phyloP scores from a whole-genome alignment of 2,113 vertebrate genomes.

The Cephalopterus ornatus region DNA sequence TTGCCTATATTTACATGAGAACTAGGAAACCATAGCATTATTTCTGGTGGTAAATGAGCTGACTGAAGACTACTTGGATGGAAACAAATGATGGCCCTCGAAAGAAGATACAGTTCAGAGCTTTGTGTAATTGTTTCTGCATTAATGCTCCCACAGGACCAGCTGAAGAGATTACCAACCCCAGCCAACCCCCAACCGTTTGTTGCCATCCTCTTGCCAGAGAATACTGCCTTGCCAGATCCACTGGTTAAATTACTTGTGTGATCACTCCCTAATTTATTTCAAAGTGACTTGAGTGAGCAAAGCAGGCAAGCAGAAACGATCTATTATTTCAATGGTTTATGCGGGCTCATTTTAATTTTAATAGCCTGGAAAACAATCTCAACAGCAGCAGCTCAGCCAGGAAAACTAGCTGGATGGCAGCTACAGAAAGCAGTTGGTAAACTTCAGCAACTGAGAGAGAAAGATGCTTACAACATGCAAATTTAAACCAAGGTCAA shows the following conservation, averaged over 20 bases:
- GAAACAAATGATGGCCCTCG: constrained; percentile 35
- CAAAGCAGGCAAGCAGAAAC: constrained; percentile 35
- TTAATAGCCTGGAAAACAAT: constrained; percentile 48
- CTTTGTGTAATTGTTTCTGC: constrained; percentile 44
- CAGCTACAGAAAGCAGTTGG: constrained; percentile 2
- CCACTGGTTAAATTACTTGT: constrained; percentile 43
- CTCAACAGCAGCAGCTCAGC: not conserved
- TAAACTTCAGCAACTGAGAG: not conserved
- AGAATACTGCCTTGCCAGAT: constrained; percentile 34
- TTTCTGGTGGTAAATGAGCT: not conserved
- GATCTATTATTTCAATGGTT: constrained; percentile 32
- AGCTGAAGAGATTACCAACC: constrained; percentile 45
- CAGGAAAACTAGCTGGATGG: constrained; percentile 16
- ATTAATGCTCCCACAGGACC: constrained; percentile 38
- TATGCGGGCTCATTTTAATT: constrained; percentile 47
- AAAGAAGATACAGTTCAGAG: constrained; percentile 59
- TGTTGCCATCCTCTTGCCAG: constrained; percentile 53
- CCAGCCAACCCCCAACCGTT: constrained; percentile 45
- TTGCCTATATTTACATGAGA: constrained; percentile 12
- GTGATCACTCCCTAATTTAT: constrained; percentile 40
- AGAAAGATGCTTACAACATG: not conserved
- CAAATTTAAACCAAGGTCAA: not conserved
- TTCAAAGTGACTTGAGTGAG: constrained; percentile 32
- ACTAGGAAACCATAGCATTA: not conserved
- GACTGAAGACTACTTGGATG: constrained; percentile 10